Conservation (phyloP, 1,140 invertebrate genomes). For the Phymastichus coffea region DNA sequence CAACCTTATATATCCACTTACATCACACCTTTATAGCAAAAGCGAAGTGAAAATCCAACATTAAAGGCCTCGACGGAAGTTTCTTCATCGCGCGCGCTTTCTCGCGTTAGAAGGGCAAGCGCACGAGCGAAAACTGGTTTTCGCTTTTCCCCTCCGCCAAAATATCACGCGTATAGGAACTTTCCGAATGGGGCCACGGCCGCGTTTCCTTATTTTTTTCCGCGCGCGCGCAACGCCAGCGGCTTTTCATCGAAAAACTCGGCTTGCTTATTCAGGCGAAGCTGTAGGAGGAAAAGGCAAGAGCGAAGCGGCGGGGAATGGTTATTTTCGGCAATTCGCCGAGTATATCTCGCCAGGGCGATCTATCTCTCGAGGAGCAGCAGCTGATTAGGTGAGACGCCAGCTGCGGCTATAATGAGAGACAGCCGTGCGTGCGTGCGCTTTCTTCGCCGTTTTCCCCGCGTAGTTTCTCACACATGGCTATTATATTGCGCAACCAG, state of each 20-base stretch:
- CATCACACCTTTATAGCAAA: no score
- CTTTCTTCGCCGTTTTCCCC: constrained; percentile 37
- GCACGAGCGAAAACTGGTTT: constrained; percentile 10
- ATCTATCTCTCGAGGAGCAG: constrained; percentile 13
- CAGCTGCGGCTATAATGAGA: no score
- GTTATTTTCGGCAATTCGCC: constrained; percentile 3
- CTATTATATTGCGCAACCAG: constrained; percentile 35
- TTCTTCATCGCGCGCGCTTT: no score
- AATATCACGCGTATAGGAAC: background rate
- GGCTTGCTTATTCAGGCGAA: no score
- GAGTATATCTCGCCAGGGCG: background rate
- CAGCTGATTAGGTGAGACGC: constrained; percentile 22
- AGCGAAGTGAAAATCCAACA: no score
- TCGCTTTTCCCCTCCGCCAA: constrained; percentile 5
- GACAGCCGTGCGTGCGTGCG: constrained; percentile 12
- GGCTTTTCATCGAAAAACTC: constrained; percentile 2
- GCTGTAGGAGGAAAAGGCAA: no score
- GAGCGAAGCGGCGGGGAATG: constrained; percentile 4
- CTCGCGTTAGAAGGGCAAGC: no score
- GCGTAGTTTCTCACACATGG: no score
- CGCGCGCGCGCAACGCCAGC: constrained; percentile 1
- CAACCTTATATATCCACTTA: background rate
- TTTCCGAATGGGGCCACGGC: background rate
- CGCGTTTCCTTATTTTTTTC: background rate
- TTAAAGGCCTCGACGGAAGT: no score